Evolutionary conservation across 1,140 invertebrate genomes (phyloP).

Genomic region (Drosophila sucinea): DNA sequence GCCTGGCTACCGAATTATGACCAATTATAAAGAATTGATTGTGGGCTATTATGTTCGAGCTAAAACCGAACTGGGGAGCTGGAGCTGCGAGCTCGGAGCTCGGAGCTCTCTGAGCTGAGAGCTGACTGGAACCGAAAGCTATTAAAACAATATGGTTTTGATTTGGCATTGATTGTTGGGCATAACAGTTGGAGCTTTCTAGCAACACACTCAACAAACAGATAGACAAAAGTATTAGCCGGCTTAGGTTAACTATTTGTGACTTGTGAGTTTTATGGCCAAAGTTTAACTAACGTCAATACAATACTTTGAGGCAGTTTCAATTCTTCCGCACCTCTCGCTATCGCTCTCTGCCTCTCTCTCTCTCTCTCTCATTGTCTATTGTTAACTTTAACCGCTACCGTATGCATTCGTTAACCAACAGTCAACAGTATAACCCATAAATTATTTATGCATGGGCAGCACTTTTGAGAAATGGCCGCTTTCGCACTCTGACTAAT

Average conservation of each 20-base stretch:
- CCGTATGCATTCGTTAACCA: neutral
- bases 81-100: no score
- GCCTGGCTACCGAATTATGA: slow-evolving; percentile 73
- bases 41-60: slow-evolving; percentile 44
- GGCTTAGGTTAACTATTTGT: slow-evolving; percentile 10
- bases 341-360: no score
- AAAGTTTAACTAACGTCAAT: neutral
- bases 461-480: neutral
- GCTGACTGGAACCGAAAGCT: slow-evolving; percentile 11
- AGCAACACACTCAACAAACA: neutral
- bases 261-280: neutral
- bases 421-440: neutral
- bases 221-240: slow-evolving; percentile 9
- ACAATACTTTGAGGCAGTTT: neutral
- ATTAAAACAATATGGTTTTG: slow-evolving; percentile 13
- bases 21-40: slow-evolving; percentile 68
- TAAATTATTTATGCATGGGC: neutral
- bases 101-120: neutral
- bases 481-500: no score
- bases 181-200: slow-evolving; percentile 21
- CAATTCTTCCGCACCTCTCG: no score
- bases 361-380: neutral
- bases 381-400: neutral
- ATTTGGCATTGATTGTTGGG: slow-evolving; percentile 15
- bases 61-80: neutral